Evolutionary conservation across 2,797 vertebrate species (phyloP).

Genomic region (Myotis pilosus): DNA sequence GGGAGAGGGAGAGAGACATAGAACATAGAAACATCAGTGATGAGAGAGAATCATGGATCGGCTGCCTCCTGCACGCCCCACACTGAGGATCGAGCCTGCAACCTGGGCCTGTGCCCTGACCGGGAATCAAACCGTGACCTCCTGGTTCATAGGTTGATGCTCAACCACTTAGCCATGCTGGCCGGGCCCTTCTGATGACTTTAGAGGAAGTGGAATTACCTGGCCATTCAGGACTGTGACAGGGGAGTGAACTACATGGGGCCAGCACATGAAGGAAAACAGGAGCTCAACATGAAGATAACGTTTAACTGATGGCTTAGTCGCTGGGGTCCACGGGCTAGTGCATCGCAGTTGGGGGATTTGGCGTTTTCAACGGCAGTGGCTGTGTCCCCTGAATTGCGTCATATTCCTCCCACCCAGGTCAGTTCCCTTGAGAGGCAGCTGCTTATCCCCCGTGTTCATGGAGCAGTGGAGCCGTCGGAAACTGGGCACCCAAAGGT

Average conservation of each 20-base stretch:
- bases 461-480: too few relatives aligned
- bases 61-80: too few relatives aligned
- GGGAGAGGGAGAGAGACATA: too few relatives aligned
- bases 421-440: not conserved
- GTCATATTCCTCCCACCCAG: not conserved
- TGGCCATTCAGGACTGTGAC: not conserved
- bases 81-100: too few relatives aligned
- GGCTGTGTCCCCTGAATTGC: not conserved
- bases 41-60: too few relatives aligned
- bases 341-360: too few relatives aligned
- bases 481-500: not conserved
- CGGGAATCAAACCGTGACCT: too few relatives aligned
- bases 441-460: not conserved
- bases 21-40: too few relatives aligned
- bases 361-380: not conserved
- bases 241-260: not conserved
- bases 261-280: not conserved
- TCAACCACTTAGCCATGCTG: rapidly evolving
- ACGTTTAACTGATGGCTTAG: too few relatives aligned
- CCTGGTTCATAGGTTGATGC: too few relatives aligned
- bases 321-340: too few relatives aligned
- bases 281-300: not conserved
- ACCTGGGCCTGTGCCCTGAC: too few relatives aligned
- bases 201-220: not conserved
- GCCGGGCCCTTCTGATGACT: not conserved